Conservation (phyloP, 2,797 vertebrate species). For the Protosalanx chinensis region DNA sequence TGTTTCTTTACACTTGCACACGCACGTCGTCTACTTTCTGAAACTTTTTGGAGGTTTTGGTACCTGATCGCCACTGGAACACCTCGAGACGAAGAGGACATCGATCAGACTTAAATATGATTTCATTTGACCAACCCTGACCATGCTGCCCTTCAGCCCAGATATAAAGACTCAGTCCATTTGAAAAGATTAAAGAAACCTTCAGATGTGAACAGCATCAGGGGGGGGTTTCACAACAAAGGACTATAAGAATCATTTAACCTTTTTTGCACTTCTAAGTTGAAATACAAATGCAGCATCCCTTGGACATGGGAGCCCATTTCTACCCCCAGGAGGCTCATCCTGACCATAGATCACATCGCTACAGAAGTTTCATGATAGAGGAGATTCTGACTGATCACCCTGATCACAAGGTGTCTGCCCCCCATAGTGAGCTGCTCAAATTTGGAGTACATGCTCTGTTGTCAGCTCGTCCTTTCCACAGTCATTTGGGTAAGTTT, state of each 20-base stretch:
- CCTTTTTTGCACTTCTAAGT: conserved; percentile 13
- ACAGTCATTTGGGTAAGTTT: conserved; percentile 86
- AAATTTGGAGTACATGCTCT: conserved; percentile 95
- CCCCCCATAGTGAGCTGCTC: conserved; percentile 84
- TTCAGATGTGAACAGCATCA: conserved; percentile 7
- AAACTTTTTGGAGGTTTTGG: not conserved
- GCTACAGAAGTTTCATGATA: conserved; percentile 98
- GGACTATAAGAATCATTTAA: conserved; percentile 8
- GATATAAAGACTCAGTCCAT: conserved; percentile 5
- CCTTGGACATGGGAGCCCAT: conserved; percentile 84
- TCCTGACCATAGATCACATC: conserved; percentile 87
- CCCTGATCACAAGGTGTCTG: conserved; percentile 80
- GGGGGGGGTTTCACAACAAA: not conserved
- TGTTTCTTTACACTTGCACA: not conserved
- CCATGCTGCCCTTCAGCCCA: conserved; percentile 14
- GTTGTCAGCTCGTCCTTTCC: conserved; percentile 88
- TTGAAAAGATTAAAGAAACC: conserved; percentile 1
- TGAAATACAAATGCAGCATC: conserved; percentile 83
- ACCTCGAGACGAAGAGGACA: conserved; percentile 17
- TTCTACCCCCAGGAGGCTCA: conserved; percentile 85
- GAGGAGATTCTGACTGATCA: conserved; percentile 96
- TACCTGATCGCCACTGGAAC: not conserved
- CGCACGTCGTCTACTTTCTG: not conserved
- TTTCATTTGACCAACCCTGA: conserved; percentile 8
- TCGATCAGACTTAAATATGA: conserved; percentile 10